Percentiles rank a stretch among this genome's conserved stretches.
Evolutionary conservation across 2,113 vertebrate species (phyloP).

Genomic region (Cavia porcellus): DNA sequence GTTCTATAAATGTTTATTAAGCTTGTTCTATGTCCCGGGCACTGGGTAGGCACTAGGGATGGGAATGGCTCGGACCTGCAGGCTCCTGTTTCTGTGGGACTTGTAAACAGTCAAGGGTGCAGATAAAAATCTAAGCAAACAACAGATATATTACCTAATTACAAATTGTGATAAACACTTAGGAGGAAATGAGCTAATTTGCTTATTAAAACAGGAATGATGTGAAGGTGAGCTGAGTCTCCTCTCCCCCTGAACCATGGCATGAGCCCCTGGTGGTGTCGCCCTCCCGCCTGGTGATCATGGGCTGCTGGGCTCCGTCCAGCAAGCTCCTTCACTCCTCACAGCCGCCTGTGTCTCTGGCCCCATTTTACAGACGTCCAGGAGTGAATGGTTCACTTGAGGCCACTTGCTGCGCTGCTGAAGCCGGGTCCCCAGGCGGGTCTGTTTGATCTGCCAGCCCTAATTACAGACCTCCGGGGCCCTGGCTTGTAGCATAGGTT

Average conservation of each 20-base stretch:
- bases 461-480: not conserved
- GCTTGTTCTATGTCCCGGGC: not conserved
- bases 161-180: not conserved
- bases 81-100: accelerated
- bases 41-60: not conserved
- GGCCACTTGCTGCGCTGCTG: not conserved
- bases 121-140: slow-evolving; percentile 30
- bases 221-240: not conserved
- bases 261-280: not conserved
- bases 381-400: not conserved
- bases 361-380: slow-evolving; percentile 33
- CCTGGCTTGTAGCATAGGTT: accelerated
- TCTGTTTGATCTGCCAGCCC: not conserved
- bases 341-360: not conserved
- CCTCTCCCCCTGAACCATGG: too few relatives aligned
- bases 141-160: not conserved
- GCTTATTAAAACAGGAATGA: not conserved
- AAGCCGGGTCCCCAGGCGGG: not conserved
- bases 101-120: not conserved
- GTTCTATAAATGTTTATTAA: not conserved
- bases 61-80: accelerated
- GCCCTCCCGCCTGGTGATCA: accelerated
- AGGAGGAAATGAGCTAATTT: not conserved
- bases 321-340: not conserved
- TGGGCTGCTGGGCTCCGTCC: accelerated